Percentiles rank a stretch among this genome's conserved stretches.
These are phyloP conservation scores for Polydesmus complanatus DNA, from an alignment of 2,888 invertebrate species.

Conservation along the genomic window DNA sequence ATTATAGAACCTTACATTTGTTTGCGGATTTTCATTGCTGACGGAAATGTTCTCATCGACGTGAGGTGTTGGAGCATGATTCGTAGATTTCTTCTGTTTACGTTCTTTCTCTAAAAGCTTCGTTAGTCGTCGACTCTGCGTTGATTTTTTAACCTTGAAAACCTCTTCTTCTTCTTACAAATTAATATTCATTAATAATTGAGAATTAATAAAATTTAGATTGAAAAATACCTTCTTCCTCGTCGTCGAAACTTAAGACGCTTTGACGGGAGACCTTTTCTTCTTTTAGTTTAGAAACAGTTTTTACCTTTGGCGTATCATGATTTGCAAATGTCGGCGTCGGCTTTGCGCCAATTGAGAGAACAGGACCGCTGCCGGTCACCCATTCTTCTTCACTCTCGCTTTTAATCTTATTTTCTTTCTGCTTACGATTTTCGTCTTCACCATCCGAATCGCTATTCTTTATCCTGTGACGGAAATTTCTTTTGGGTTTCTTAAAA, in stretches of 20 bases:
- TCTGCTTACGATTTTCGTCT: slow-evolving; percentile 21
- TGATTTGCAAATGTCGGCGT: neutral
- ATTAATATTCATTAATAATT: neutral
- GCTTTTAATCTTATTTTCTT: slow-evolving; percentile 15
- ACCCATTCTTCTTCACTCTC: slow-evolving; percentile 2
- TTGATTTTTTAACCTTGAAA: slow-evolving; percentile 90
- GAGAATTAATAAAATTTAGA: neutral
- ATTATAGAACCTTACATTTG: neutral
- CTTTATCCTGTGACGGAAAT: slow-evolving; percentile 42
- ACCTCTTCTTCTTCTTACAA: slow-evolving; percentile 58
- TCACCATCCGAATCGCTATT: slow-evolving; percentile 30
- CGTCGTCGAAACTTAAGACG: slow-evolving; percentile 31
- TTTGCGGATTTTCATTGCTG: neutral
- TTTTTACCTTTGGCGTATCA: neutral
- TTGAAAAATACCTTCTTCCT: slow-evolving; percentile 23
- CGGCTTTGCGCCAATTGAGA: too few species aligned
- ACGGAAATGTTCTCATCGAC: neutral
- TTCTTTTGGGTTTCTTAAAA: slow-evolving; percentile 75
- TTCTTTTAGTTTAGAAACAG: neutral
- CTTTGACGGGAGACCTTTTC: neutral
- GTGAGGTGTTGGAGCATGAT: too few species aligned
- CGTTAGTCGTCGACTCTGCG: slow-evolving; percentile 57
- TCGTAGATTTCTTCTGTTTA: slow-evolving; percentile 18
- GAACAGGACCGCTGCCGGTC: neutral
- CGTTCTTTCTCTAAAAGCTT: slow-evolving; percentile 26